Evolutionary conservation across 2,888 invertebrate species (phyloP).

Genomic region (Phaedon cochleariae): DNA sequence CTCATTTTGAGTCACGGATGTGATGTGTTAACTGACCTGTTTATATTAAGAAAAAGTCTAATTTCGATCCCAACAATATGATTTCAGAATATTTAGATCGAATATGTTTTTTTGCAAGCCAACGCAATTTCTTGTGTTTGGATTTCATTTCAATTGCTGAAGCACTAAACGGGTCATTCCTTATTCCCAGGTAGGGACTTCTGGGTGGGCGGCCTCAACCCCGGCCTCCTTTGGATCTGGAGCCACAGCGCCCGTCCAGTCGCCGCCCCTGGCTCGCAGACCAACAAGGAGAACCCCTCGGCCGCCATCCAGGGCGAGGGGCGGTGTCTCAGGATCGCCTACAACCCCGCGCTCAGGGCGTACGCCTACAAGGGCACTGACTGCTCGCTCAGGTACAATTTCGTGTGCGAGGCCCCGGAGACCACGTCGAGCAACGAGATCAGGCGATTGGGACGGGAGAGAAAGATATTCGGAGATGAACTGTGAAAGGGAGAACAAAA

Average conservation of each 20-base stretch:
- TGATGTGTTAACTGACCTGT: too few relatives aligned
- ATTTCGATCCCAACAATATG: too few relatives aligned
- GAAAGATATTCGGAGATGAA: constrained; percentile 48
- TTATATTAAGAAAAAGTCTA: too few relatives aligned
- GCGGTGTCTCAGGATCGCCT: constrained; percentile 75
- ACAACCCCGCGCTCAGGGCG: constrained; percentile 68
- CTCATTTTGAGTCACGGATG: too few relatives aligned
- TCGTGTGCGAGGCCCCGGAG: constrained; percentile 76
- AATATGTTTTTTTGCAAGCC: too few relatives aligned
- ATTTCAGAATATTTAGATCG: too few relatives aligned
- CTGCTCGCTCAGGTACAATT: constrained; percentile 73
- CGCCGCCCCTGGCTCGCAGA: constrained; percentile 53
- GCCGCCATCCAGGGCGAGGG: constrained; percentile 70
- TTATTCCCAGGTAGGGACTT: constrained; percentile 70
- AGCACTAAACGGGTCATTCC: too few relatives aligned
- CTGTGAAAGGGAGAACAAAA: neutral
- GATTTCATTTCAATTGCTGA: neutral
- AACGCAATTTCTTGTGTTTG: too few relatives aligned
- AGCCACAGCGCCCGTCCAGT: constrained; percentile 82
- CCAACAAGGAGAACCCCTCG: constrained; percentile 58
- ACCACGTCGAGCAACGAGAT: constrained; percentile 71
- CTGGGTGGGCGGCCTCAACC: constrained; percentile 87
- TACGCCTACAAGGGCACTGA: constrained; percentile 78
- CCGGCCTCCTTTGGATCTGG: constrained; percentile 89
- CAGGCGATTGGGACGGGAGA: constrained; percentile 54